A percentile compares a stretch with the other conserved stretches of the same genome.
Conservation (phyloP, 2,888 invertebrate species). For the Spialia ferax region DNA sequence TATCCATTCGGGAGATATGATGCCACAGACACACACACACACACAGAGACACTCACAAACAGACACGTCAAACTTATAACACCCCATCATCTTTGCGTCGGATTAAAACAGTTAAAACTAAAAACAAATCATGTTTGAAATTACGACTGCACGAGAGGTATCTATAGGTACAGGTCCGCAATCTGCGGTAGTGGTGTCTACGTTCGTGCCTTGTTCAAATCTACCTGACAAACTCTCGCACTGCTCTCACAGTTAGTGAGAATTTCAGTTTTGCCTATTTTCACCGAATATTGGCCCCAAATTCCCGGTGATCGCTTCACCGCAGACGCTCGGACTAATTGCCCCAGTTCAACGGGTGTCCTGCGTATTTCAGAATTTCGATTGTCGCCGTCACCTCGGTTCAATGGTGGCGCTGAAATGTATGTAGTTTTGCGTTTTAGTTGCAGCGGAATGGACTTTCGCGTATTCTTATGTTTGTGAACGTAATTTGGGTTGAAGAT, state of each 20-base stretch:
- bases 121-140: background rate
- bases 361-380: conserved; percentile 1
- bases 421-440: conserved; percentile 6
- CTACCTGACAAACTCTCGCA: conserved; percentile 10
- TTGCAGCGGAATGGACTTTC: background rate
- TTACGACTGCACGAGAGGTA: too few species aligned
- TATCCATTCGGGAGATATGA: too few species aligned
- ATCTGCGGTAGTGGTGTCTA: background rate
- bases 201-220: background rate
- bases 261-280: conserved; percentile 6
- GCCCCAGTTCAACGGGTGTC: background rate
- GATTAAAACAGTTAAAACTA: background rate
- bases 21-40: too few species aligned
- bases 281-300: conserved; percentile 2
- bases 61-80: too few species aligned
- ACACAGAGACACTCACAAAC: too few species aligned
- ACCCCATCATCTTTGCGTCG: too few species aligned
- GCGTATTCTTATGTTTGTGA: background rate
- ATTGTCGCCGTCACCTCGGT: background rate
- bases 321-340: conserved; percentile 1
- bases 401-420: background rate
- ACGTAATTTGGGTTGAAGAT: background rate
- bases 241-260: background rate
- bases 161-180: too few species aligned
- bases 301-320: conserved; percentile 6